A percentile compares a stretch with the other conserved stretches of the same genome.
Conservation (phyloP, 2,113 vertebrate species). For the Thalassarche chlororhynchos region DNA sequence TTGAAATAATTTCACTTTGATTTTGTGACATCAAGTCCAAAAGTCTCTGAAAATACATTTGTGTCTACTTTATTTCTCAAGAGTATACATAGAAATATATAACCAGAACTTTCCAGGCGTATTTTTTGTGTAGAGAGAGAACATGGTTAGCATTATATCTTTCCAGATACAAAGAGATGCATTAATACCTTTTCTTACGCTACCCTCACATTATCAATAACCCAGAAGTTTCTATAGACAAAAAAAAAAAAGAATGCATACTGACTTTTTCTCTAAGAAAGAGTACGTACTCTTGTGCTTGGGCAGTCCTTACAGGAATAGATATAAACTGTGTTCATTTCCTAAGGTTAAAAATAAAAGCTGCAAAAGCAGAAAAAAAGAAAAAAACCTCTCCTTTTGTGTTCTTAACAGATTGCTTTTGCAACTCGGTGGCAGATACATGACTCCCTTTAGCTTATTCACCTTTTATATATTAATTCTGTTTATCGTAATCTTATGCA, state of each 20-base stretch:
- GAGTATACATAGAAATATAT: not conserved
- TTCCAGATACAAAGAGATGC: not conserved
- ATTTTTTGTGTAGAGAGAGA: not conserved
- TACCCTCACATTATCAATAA: not conserved
- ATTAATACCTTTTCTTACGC: not conserved
- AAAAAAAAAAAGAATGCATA: not conserved
- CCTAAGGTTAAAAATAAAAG: not conserved
- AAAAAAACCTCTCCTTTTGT: not conserved
- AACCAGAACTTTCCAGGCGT: not conserved
- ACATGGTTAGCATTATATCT: not conserved
- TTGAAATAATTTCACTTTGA: slow-evolving; percentile 38
- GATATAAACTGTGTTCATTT: not conserved
- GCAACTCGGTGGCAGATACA: not conserved
- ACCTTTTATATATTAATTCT: not conserved
- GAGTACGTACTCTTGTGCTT: not conserved
- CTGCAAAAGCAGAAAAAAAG: not conserved
- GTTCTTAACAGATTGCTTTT: not conserved
- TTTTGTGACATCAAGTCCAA: not conserved
- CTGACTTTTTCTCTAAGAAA: not conserved
- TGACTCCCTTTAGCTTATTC: not conserved
- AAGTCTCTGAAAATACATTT: slow-evolving; percentile 12
- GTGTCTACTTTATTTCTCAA: not conserved
- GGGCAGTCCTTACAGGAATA: not conserved
- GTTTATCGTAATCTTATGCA: not conserved
- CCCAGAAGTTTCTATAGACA: not conserved